phyloP scores from a whole-genome alignment of 2,113 vertebrate species.

The Columba janthina region DNA sequence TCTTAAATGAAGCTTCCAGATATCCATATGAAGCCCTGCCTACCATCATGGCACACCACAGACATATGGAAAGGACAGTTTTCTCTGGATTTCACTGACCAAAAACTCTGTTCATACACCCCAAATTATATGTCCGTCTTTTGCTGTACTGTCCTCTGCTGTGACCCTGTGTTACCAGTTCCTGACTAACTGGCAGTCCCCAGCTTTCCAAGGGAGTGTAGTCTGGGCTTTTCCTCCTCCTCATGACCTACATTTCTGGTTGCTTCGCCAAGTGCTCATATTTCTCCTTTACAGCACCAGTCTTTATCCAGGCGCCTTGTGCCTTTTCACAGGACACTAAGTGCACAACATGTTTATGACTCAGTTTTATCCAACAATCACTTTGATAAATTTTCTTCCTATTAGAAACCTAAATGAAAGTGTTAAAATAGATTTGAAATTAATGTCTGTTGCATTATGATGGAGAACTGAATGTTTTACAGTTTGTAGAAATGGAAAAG shows the following conservation, averaged over 20 bases:
- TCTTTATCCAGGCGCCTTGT: not conserved
- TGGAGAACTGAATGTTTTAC: not conserved
- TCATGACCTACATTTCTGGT: not conserved
- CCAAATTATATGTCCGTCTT: accelerated
- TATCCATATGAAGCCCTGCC: not conserved
- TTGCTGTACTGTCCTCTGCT: not conserved
- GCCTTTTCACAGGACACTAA: not conserved
- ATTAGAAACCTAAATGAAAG: not conserved
- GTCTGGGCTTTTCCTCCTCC: not conserved
- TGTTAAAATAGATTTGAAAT: not conserved
- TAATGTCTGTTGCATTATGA: not conserved
- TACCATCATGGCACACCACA: not conserved
- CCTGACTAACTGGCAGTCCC: not conserved
- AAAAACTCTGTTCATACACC: not conserved
- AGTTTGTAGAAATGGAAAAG: not conserved
- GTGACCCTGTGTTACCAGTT: not conserved
- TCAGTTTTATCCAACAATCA: not conserved
- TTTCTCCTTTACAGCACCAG: not conserved
- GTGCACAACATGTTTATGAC: not conserved
- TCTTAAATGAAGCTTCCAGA: not conserved
- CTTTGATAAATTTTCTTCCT: not conserved
- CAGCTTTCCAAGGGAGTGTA: not conserved
- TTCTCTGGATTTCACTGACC: not conserved
- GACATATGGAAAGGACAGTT: accelerated
- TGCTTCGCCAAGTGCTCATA: not conserved